A percentile compares a stretch with the other conserved stretches of the same genome.
Conservation (phyloP, 2,113 vertebrate species). For the Chitala chitala region DNA sequence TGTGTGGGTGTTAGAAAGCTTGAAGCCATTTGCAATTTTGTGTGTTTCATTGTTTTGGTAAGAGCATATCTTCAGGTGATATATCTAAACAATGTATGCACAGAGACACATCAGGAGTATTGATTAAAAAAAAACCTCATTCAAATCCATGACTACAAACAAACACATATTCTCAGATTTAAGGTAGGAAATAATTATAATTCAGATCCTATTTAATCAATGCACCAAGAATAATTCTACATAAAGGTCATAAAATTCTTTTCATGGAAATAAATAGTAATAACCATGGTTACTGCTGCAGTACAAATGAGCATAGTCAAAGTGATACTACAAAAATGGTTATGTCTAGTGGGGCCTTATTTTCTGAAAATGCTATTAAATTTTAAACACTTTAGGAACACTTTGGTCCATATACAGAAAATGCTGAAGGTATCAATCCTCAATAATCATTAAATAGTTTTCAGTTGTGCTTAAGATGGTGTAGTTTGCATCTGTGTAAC, state of each 20-base stretch:
- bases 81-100: neutral
- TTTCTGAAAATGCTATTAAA: no score
- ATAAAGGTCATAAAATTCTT: neutral
- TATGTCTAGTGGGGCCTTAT: no score
- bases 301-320: no score
- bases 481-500: no score
- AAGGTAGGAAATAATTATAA: neutral
- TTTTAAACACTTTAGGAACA: no score
- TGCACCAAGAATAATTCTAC: no score
- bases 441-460: no score
- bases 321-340: neutral
- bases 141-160: neutral
- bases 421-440: no score
- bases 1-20: constrained; percentile 59
- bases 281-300: neutral
- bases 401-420: no score
- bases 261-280: neutral
- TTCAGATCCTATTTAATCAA: neutral
- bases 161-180: neutral
- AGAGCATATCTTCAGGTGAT: constrained; percentile 27
- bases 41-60: constrained; percentile 45
- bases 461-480: no score
- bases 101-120: no score
- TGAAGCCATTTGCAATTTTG: constrained; percentile 50
- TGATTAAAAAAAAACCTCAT: constrained; percentile 10